Evolutionary conservation across 2,113 vertebrate species (phyloP).

Genomic region (Capreolus pygargus): DNA sequence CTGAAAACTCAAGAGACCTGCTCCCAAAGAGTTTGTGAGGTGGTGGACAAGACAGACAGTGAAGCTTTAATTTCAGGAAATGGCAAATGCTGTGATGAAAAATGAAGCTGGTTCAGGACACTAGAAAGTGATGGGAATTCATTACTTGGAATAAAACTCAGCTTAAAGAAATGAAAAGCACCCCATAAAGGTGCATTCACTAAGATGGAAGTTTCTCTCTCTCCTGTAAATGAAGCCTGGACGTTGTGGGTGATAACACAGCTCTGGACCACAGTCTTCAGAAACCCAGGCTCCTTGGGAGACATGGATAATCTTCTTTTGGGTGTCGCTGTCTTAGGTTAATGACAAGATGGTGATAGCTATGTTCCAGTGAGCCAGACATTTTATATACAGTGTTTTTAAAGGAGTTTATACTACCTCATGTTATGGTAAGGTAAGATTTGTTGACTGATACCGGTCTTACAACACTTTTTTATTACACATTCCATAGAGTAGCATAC

Average conservation of each 20-base stretch:
- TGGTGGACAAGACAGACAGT: background rate
- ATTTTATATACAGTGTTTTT: background rate
- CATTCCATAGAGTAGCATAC: too few relatives aligned
- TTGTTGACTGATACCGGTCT: background rate
- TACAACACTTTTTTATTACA: background rate
- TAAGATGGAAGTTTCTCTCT: background rate
- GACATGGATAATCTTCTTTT: too few relatives aligned
- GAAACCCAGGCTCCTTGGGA: background rate
- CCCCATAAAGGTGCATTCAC: background rate
- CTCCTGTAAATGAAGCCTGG: background rate
- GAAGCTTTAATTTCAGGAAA: background rate
- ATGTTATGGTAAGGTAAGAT: background rate
- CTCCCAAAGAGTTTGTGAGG: background rate
- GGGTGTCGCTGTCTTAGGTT: background rate
- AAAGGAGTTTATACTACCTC: background rate
- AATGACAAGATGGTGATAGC: background rate
- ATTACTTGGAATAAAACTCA: background rate
- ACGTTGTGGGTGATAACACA: rapidly evolving
- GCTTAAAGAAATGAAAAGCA: background rate
- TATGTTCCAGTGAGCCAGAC: background rate
- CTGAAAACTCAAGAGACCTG: background rate
- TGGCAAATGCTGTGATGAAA: background rate
- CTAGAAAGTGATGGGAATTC: background rate
- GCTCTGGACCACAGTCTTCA: background rate
- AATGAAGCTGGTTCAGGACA: background rate